Conservation (phyloP, 2,888 invertebrate species). For the Xestia ashworthii region DNA sequence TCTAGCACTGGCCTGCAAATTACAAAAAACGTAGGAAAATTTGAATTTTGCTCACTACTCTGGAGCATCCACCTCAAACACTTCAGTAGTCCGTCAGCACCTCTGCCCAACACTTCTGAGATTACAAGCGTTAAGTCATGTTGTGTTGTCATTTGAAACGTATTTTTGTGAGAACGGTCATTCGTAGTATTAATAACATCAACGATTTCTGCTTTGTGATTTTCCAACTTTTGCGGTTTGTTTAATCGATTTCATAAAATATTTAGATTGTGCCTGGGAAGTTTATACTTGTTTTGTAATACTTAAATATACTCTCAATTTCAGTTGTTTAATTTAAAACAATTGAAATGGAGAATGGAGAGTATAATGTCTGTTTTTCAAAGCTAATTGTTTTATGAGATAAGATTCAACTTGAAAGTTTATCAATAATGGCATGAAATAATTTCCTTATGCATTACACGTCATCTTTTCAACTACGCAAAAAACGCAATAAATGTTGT, state of each 20-base stretch:
- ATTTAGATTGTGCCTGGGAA: constrained; percentile 14
- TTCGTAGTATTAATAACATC: not conserved
- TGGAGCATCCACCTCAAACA: too few species aligned
- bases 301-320: not conserved
- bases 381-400: not conserved
- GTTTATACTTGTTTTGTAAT: not conserved
- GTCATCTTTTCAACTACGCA: not conserved
- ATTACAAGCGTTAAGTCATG: too few species aligned
- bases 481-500: not conserved
- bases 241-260: constrained; percentile 33
- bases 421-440: not conserved
- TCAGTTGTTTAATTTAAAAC: not conserved
- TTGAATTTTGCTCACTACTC: too few species aligned
- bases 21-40: too few species aligned
- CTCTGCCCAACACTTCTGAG: too few species aligned
- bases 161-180: not conserved
- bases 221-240: constrained; percentile 17
- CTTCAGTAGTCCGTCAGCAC: too few species aligned
- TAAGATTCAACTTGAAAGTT: not conserved
- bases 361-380: too few species aligned
- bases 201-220: not conserved
- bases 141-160: not conserved
- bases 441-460: not conserved
- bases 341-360: not conserved
- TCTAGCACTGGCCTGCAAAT: too few species aligned